These are phyloP conservation scores for Scomberomorus guttatus DNA, from an alignment of 2,797 vertebrate species.

Conservation along the genomic window DNA sequence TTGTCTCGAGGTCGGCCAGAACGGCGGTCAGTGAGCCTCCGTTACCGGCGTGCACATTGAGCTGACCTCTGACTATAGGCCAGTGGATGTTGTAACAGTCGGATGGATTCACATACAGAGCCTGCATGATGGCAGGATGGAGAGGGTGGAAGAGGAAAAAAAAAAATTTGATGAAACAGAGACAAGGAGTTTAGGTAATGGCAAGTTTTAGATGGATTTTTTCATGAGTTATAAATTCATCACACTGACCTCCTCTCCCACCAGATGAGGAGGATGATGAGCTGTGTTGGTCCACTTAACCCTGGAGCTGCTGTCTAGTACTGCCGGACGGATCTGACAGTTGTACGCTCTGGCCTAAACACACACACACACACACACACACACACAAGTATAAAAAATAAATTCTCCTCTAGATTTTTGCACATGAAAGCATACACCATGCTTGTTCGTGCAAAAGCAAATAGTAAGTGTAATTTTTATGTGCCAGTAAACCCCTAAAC, in stretches of 20 bases:
- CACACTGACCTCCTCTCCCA: conserved; percentile 94
- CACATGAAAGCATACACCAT: neutral
- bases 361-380: conserved; percentile 14
- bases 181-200: neutral
- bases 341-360: conserved; percentile 93
- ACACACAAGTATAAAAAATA: neutral
- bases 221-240: neutral
- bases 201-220: neutral
- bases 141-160: conserved; percentile 6
- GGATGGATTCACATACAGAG: conserved; percentile 92
- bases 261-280: conserved; percentile 92
- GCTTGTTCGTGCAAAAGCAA: neutral
- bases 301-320: conserved; percentile 93
- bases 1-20: conserved; percentile 93
- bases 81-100: conserved; percentile 95
- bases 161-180: conserved; percentile 25
- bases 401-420: neutral
- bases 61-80: conserved; percentile 93
- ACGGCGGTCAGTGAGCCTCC: conserved; percentile 94
- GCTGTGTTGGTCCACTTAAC: conserved; percentile 95
- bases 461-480: neutral
- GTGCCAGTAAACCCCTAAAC: neutral
- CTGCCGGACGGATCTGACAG: conserved; percentile 94
- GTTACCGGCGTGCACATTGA: conserved; percentile 91
- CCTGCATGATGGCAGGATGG: conserved; percentile 80